Conservation (phyloP, 2,888 invertebrate species). For the Plebejus melissa region DNA sequence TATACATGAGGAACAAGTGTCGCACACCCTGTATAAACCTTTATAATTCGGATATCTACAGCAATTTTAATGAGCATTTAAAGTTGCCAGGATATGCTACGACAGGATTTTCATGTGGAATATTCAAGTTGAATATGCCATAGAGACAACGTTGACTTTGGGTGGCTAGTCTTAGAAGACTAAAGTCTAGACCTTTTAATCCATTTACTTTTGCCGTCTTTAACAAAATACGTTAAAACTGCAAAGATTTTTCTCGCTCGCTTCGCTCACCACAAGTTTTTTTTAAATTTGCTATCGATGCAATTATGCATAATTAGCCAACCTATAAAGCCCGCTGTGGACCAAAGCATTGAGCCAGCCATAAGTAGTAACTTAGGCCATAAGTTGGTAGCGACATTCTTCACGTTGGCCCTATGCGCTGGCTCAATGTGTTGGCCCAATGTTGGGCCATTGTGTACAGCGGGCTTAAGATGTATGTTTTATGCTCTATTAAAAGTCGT, state of each 20-base stretch:
- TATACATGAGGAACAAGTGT: conserved; percentile 20
- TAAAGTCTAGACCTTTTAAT: background rate
- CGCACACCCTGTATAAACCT: conserved; percentile 17
- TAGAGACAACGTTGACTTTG: background rate
- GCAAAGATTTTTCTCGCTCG: background rate
- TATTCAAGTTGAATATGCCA: background rate
- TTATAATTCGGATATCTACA: conserved; percentile 7
- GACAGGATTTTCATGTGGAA: background rate
- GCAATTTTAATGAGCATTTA: conserved; percentile 12
- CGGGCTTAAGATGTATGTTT: background rate
- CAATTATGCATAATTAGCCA: too few relatives aligned
- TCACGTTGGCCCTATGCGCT: too few relatives aligned
- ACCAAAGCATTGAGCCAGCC: too few relatives aligned
- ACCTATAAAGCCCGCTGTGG: too few relatives aligned
- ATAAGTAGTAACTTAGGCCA: too few relatives aligned
- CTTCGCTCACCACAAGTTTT: background rate
- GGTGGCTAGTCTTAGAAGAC: background rate
- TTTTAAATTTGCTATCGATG: too few relatives aligned
- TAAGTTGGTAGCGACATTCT: too few relatives aligned
- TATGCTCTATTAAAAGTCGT: background rate
- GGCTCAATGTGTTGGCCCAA: too few relatives aligned
- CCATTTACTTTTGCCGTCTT: background rate
- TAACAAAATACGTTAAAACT: too few relatives aligned
- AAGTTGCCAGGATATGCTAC: background rate
- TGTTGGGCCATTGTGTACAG: too few relatives aligned